Evolutionary conservation across 2,113 vertebrate species (phyloP).

Genomic region (Amazona vittata): DNA sequence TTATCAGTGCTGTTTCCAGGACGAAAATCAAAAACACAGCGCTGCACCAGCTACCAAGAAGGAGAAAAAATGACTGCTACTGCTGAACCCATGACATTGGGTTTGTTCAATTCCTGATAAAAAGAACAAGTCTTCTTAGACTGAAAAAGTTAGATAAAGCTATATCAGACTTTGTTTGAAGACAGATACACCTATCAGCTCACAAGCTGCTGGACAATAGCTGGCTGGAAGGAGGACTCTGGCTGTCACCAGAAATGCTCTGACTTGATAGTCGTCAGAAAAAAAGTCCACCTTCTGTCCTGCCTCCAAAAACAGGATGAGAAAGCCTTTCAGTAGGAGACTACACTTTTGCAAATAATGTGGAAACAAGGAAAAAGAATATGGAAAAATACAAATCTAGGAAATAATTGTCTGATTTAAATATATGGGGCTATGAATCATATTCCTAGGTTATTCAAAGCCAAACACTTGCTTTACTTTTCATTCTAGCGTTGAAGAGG

Average conservation of each 20-base stretch:
- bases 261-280: not conserved
- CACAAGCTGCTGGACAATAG: not conserved
- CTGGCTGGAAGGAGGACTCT: not conserved
- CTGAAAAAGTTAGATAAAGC: not conserved
- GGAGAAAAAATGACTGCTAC: too few species aligned
- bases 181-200: not conserved
- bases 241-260: not conserved
- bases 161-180: not conserved
- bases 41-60: too few species aligned
- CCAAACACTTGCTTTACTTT: not conserved
- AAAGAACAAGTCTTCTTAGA: conserved; percentile 13
- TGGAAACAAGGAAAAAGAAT: not conserved
- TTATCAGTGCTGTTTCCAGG: too few species aligned
- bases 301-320: not conserved
- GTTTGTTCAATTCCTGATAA: not conserved
- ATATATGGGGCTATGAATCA: not conserved
- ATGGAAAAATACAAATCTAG: not conserved
- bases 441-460: not conserved
- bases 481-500: not conserved
- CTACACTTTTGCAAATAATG: not conserved
- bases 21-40: too few species aligned
- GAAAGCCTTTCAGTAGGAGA: not conserved
- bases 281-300: not conserved
- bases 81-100: too few species aligned
- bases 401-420: not conserved